Conservation (phyloP, 2,797 vertebrate species). For the Alfaro cultratus region DNA sequence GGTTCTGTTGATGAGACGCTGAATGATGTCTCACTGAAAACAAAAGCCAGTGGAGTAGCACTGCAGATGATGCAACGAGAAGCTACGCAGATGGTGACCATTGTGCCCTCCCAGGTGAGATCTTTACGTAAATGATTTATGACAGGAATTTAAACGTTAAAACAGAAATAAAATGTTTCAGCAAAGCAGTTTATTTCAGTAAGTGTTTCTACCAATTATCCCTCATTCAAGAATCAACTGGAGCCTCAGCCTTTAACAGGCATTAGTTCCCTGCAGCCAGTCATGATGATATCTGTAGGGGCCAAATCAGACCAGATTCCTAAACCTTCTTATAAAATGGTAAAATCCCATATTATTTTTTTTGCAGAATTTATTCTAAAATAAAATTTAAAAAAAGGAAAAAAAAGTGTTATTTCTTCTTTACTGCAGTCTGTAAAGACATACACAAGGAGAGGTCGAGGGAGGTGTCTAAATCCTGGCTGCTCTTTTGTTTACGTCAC, state of each 20-base stretch:
- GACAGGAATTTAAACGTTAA: neutral
- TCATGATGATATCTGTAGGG: conserved; percentile 91
- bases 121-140: neutral
- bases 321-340: conserved; percentile 91
- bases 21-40: conserved; percentile 80
- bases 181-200: neutral
- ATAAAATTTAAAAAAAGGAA: neutral
- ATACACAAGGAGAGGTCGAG: conserved; percentile 94
- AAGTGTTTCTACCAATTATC: conserved; percentile 21
- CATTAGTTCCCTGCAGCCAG: conserved; percentile 84
- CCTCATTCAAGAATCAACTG: conserved; percentile 81
- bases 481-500: conserved; percentile 96
- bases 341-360: conserved; percentile 56
- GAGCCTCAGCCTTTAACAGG: conserved; percentile 81
- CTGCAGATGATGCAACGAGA: conserved; percentile 74
- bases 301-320: conserved; percentile 82
- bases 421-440: conserved; percentile 87
- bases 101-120: conserved; percentile 80
- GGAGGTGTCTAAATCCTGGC: conserved; percentile 89
- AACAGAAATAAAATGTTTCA: neutral
- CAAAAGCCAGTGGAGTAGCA: conserved; percentile 70
- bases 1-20: conserved; percentile 27
- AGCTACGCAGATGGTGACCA: conserved; percentile 74
- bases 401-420: conserved; percentile 3
- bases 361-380: neutral